Percentiles rank a stretch among this genome's conserved stretches.
Evolutionary conservation across 2,113 vertebrate genomes (phyloP).

Genomic region (Albula glossodonta): DNA sequence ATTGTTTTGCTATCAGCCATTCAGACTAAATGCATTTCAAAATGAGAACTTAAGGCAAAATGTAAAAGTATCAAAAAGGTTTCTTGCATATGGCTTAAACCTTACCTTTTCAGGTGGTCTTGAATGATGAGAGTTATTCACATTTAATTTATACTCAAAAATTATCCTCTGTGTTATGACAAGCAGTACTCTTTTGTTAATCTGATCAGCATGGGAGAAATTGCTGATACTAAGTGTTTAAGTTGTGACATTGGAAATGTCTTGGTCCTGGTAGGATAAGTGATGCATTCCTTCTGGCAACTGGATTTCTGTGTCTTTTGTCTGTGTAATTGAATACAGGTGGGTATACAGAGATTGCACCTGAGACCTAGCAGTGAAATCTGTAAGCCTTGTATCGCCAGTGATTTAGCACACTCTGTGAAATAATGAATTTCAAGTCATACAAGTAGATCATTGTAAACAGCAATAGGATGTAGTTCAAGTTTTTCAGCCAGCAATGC

Average conservation of each 20-base stretch:
- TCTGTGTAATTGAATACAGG: no score
- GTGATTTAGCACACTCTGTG: not conserved
- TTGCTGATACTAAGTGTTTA: not conserved
- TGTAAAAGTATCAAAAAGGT: no score
- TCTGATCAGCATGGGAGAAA: not conserved
- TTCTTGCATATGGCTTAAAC: not conserved
- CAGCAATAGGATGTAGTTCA: no score
- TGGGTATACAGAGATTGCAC: not conserved
- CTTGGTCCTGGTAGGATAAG: no score
- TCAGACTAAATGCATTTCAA: no score
- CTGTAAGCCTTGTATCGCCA: not conserved
- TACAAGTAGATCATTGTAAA: not conserved
- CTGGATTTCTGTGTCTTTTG: no score
- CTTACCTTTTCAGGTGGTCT: not conserved
- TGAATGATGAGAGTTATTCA: not conserved
- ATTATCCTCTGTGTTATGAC: not conserved
- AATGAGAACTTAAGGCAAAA: no score
- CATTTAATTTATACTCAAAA: not conserved
- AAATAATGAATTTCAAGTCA: not conserved
- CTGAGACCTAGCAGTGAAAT: not conserved
- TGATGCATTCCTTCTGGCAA: no score
- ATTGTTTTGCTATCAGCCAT: no score
- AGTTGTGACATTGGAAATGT: not conserved
- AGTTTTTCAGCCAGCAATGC: no score
- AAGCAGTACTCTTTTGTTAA: not conserved